phyloP scores from a whole-genome alignment of 2,888 invertebrate genomes.

The Macrosoma leucophasiata region DNA sequence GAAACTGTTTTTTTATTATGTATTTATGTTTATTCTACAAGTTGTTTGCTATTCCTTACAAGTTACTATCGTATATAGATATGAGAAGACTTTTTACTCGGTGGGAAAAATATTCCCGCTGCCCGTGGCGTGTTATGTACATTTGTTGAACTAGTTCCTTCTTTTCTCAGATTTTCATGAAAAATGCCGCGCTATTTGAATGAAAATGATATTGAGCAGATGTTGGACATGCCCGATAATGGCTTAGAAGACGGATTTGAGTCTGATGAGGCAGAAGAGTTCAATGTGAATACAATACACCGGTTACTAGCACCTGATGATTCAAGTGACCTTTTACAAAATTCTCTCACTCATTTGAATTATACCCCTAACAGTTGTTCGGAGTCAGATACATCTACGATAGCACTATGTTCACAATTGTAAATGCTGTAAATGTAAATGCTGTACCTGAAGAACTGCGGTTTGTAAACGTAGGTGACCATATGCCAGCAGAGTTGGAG shows the following conservation, averaged over 20 bases:
- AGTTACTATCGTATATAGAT: conserved; percentile 9
- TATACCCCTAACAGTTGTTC: conserved; percentile 13
- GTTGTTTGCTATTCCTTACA: conserved; percentile 11
- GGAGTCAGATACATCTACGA: conserved; percentile 19
- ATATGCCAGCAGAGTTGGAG: conserved; percentile 15
- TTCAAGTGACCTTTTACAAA: conserved; percentile 20
- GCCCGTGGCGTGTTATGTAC: conserved; percentile 16
- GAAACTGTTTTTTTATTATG: conserved; percentile 19
- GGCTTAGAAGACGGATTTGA: conserved; percentile 22
- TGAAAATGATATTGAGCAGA: conserved; percentile 15
- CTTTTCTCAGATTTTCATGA: conserved; percentile 13
- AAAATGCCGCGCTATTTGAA: conserved; percentile 7
- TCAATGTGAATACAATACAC: conserved; percentile 20
- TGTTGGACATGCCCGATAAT: conserved; percentile 18
- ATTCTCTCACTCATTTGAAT: conserved; percentile 20
- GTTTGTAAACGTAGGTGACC: conserved; percentile 22
- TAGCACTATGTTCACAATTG: conserved; percentile 20
- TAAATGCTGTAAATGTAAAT: conserved; percentile 14
- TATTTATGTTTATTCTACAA: conserved; percentile 18
- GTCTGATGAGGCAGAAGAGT: conserved; percentile 23
- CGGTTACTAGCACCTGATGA: conserved; percentile 16
- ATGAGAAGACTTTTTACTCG: conserved; percentile 11
- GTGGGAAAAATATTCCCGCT: conserved; percentile 18
- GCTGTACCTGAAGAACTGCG: conserved; percentile 20
- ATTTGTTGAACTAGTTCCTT: conserved; percentile 15